A percentile compares a stretch with the other conserved stretches of the same genome.
Evolutionary conservation across 2,797 vertebrate species (phyloP).

Genomic region (Helicolenus hilgendorfi): DNA sequence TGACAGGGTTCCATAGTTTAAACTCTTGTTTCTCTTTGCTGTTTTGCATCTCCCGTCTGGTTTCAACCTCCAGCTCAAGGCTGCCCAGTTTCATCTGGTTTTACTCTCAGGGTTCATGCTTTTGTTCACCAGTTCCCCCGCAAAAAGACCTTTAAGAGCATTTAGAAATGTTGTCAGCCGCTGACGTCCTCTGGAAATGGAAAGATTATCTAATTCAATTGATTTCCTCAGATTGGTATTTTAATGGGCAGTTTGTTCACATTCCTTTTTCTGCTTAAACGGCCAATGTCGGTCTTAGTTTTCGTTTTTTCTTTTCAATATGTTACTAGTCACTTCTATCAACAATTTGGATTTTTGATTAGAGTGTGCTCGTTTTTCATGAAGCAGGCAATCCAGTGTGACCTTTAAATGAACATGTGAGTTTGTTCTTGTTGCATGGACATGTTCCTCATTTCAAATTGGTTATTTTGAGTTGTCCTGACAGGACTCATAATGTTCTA

Average conservation of each 20-base stretch:
- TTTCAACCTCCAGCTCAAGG: neutral
- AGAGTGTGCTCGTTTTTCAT: neutral
- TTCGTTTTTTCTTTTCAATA: neutral
- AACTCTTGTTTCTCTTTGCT: neutral
- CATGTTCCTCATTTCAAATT: neutral
- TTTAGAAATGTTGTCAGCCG: neutral
- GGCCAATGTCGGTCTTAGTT: neutral
- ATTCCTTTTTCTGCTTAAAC: neutral
- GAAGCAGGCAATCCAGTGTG: neutral
- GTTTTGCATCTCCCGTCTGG: neutral
- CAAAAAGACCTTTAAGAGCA: neutral
- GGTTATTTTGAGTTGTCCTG: neutral
- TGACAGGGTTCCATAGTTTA: neutral
- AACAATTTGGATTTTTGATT: neutral
- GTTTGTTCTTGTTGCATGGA: neutral
- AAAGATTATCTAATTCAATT: neutral
- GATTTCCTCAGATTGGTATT: neutral
- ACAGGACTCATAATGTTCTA: neutral
- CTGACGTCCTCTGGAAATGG: neutral
- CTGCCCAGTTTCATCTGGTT: neutral
- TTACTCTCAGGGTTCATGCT: neutral
- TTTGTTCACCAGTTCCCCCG: neutral
- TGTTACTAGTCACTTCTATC: neutral
- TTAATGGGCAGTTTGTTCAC: neutral
- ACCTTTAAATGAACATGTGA: neutral